A percentile compares a stretch with the other conserved stretches of the same genome.
Conservation (phyloP, 2,797 vertebrate species). For the Buphagus erythrorhynchus region DNA sequence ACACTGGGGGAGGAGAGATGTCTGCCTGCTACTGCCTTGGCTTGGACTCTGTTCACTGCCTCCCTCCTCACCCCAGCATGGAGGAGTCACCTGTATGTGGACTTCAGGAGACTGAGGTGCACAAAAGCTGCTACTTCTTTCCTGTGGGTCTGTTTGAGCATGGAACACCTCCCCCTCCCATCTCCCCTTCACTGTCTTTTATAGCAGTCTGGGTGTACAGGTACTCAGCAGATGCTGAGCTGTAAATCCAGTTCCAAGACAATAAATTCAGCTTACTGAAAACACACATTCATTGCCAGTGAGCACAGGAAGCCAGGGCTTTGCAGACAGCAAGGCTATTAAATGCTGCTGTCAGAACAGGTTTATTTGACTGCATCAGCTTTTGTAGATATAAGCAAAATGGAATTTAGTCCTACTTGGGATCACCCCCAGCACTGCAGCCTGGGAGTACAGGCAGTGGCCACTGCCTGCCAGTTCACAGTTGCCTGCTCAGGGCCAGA, state of each 20-base stretch:
- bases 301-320: background rate
- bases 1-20: background rate
- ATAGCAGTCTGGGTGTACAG: background rate
- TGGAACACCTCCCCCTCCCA: background rate
- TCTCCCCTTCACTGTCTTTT: background rate
- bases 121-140: background rate
- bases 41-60: background rate
- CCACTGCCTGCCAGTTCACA: background rate
- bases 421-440: background rate
- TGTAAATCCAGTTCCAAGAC: conserved; percentile 48
- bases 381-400: conserved; percentile 9
- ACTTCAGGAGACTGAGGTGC: background rate
- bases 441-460: background rate
- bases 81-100: background rate
- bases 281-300: conserved; percentile 36
- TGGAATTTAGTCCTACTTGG: background rate
- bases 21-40: background rate
- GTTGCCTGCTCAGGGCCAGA: background rate
- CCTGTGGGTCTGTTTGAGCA: background rate
- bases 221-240: background rate
- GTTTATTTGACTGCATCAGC: conserved; percentile 63
- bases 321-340: conserved; percentile 54
- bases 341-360: conserved; percentile 68
- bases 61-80: background rate
- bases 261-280: conserved; percentile 62